phyloP scores from a whole-genome alignment of 2,888 invertebrate genomes.

The Andrena minutula region DNA sequence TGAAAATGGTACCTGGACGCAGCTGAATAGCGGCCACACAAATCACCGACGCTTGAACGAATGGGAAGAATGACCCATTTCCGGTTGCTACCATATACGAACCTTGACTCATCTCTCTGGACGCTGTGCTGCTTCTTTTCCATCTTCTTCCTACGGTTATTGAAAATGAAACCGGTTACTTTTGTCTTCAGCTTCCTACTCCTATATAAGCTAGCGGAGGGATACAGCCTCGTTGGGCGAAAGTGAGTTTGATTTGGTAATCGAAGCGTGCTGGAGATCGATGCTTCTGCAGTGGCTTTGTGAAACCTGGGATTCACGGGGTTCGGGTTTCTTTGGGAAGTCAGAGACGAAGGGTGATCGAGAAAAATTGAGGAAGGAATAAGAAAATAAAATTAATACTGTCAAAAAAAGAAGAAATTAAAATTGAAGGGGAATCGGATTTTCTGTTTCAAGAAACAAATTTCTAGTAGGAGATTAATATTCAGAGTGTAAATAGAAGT shows the following conservation, averaged over 20 bases:
- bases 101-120: constrained; percentile 48
- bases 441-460: not conserved
- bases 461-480: not conserved
- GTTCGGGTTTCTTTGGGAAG: no score
- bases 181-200: constrained; percentile 43
- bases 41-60: constrained; percentile 50
- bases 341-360: no score
- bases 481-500: no score
- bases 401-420: no score
- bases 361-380: no score
- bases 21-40: constrained; percentile 29
- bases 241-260: constrained; percentile 32
- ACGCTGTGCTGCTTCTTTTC: not conserved
- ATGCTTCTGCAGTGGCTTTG: not conserved
- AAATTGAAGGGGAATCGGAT: no score
- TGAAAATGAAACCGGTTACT: constrained; percentile 60
- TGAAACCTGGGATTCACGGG: not conserved
- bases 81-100: constrained; percentile 65
- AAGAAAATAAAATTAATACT: no score
- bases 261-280: not conserved
- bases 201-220: not conserved
- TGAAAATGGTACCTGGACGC: constrained; percentile 39
- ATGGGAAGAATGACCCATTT: constrained; percentile 68
- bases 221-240: constrained; percentile 22
- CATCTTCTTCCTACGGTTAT: constrained; percentile 20